Evolutionary conservation across 2,888 invertebrate species (phyloP), one percentile per base, ranked within the genome.

Genomic region (Lithosia quadra): DNA sequence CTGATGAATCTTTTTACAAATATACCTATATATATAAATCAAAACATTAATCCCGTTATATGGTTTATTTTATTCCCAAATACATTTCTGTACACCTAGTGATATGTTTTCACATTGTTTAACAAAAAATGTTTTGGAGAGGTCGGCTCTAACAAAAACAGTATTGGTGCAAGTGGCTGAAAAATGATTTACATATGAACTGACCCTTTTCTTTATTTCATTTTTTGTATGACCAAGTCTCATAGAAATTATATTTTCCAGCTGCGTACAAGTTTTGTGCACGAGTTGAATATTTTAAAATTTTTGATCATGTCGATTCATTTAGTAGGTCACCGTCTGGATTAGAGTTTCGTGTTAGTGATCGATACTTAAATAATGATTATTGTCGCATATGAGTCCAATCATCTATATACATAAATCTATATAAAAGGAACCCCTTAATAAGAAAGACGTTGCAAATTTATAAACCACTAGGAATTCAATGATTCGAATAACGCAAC

Each of bases 1-100:
- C 58, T 68, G 39, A 43, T 59, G 22, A 24, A 36, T 56, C 58
- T 49, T 67, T 58, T 65, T 63, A 63, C 34, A 63, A n/a, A 61
- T 24, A 43, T 34, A 22, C 1, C 0, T 22, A 21, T 28, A 28
- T 28, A 28, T 49, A 62, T n/a, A 62, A 62, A 33, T 63, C 62
- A 21, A 55, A 63, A 63, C 15, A 55, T 63, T 63, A 53, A 49
- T 49, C 28, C 22, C 15, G 63, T 55, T 63, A 21, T 36, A 34
- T 55, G 63, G 4, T 34, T 55, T 15, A 53, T 63, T 36, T n/a
- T 55, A 55, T 53, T 36, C 22, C 9, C 49, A n/a, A 49, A 49
- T 49, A 49, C n/a, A 49, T 49, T 49, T n/a, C 49, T 43, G 5
- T 15, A 24, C 59, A 13, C 7, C 22, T 9, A 9, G 24, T n/a